Evolutionary conservation across 2,797 vertebrate genomes (phyloP), one percentile per base, ranked within the genome.

Genomic region (Crax fasciolata): DNA sequence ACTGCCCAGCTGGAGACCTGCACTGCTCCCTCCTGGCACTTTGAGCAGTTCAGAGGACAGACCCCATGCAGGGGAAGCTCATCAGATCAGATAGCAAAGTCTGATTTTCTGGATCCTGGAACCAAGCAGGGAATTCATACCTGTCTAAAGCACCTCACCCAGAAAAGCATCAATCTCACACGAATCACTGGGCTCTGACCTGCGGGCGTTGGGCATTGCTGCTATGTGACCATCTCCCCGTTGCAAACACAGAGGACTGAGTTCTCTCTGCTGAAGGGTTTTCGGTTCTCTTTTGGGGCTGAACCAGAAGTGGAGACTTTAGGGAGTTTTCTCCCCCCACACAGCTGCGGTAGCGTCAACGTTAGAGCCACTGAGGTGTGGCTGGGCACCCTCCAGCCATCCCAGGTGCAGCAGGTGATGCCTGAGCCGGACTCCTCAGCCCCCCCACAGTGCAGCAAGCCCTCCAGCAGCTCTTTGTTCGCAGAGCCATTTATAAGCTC

Each of bases 361-460:
- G 13, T 51, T 8, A 7, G 27, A 18, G n/a, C 46, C 0, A 0
- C 51, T 21, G 54, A 24, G 62, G 16, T 3, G 9, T 1, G 10
- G 10, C 35, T 1, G 2, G 39, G 19, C 20, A 49, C 44, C 55
- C 46, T 35, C n/a, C 46, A 39, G 15, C 20, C 35, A 9, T 2
- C 44, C 5, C 1, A 0, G 39, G 6, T 2, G 0, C 0, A 2
- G 46, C 38, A 9, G 16, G 5, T 3, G 43, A 43, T 71, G 83
- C 44, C 66, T 38, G 72, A 10, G 39, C 52, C 2, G 2, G 17
- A 28, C 73, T 32, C 63, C 49, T 19, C 28, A 13, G 23, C 30
- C 44, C 27, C 8, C 28, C 85, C 24, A 3, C 55, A n/a, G 57
- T 15, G 46, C 71, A 58, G 17, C 2, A 27, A 90, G 43, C 27